Evolutionary conservation across 2,113 vertebrate species (phyloP), one percentile per base, ranked within the genome.

Genomic region (Anolis carolinensis): DNA sequence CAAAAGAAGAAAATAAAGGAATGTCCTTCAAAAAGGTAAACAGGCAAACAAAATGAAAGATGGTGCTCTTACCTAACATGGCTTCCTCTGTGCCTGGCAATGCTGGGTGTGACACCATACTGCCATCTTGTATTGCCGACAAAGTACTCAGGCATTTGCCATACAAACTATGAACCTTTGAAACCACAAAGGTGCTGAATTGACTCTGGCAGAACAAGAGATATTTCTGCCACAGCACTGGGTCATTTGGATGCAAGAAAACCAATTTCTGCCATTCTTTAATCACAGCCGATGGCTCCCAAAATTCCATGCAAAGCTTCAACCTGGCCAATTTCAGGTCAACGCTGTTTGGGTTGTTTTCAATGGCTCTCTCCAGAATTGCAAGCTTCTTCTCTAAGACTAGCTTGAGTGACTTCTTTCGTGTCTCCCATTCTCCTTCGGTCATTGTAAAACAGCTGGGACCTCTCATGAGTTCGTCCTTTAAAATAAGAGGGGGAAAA

Each of bases 181-280:
- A 96, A 86, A 99, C 94, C 0, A 97, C 96, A 86, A 99, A 99
- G 32, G 97, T 98, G 92, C 98, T 98, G 93, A 99, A 99, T 93
- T 99, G 98, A 89, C 98, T 98, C 95, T 99, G 98, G 86, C 96
- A 97, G 91, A 98, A 99, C 9, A 97, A 91, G 59, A 99, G 97
- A 89, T 99, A 99, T 80, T 97, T 96, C 88, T 94, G 97, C 99
- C 98, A 99, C 79, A 99, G 90, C 23, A 94, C 92, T 0, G 97
- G 93, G n/a, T 98, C 97, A 92, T 99, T 99, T 88, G 99, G 98
- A 81, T 99, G 98, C 8, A 99, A 89, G 76, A 99, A 99, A 86
- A 99, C 97, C 70, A 99, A 95, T 67, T 99, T 99, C 95, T 98
- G 98, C 99, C 98, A 99, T 88, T 99, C 98, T 79, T 97, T 99